Percentiles rank a stretch among this genome's conserved stretches.
phyloP scores from a whole-genome alignment of 2,113 vertebrate genomes.

The Carettochelys insculpta region DNA sequence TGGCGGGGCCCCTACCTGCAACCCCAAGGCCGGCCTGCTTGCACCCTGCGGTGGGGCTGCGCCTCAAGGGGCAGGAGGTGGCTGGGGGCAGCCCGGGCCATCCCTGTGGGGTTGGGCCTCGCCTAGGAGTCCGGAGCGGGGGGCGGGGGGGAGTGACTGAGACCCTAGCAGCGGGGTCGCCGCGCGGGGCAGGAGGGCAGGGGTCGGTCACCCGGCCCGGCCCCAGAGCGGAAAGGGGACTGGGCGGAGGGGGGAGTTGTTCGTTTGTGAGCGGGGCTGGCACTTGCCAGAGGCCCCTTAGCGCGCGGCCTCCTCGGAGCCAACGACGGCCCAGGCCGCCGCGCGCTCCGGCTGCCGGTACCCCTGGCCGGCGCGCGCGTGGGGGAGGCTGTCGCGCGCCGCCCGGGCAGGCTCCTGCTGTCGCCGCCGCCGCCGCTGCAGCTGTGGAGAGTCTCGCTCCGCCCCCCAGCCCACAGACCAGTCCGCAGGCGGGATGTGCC shows the following conservation, averaged over 20 bases:
- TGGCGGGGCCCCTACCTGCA: too few relatives aligned
- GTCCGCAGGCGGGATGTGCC: not conserved
- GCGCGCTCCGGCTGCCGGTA: not conserved
- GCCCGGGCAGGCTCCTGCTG: not conserved
- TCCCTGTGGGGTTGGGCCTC: too few relatives aligned
- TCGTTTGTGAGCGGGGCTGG: not conserved
- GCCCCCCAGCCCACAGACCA: not conserved
- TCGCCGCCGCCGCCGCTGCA: not conserved
- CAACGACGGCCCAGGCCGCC: not conserved
- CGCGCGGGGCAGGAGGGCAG: too few relatives aligned
- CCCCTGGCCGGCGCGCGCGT: not conserved
- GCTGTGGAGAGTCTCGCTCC: not conserved
- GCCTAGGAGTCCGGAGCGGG: not conserved
- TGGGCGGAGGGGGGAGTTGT: not conserved
- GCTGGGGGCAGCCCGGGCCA: too few relatives aligned
- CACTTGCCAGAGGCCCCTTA: not conserved
- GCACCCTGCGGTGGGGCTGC: too few relatives aligned
- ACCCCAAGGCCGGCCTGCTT: not conserved
- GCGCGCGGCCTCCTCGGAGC: not conserved
- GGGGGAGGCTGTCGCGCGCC: not conserved
- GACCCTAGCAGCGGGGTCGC: not conserved
- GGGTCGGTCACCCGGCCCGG: not conserved
- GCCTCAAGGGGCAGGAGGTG: too few relatives aligned
- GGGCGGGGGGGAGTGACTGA: not conserved
- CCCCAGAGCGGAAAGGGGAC: not conserved